Conservation (phyloP, 2,797 vertebrate genomes). For the Cichlasoma orientale region DNA sequence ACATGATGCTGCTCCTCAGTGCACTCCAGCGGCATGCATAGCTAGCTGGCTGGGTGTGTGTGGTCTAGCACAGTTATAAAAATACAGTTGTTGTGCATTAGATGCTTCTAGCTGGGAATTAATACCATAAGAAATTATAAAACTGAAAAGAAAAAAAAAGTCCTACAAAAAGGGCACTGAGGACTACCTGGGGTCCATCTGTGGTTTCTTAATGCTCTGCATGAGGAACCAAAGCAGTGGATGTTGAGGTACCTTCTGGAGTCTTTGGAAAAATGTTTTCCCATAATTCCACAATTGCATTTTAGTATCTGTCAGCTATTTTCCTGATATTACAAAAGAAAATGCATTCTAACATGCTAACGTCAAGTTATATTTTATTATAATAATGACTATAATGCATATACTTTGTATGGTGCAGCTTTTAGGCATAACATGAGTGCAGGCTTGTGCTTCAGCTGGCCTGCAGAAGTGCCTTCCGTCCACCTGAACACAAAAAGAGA, state of each 20-base stretch:
- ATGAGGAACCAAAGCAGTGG: background rate
- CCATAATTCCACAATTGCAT: background rate
- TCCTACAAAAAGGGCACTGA: background rate
- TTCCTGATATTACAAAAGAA: no score
- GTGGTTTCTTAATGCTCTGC: background rate
- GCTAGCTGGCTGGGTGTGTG: no score
- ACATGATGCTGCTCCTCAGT: no score
- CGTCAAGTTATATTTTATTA: no score
- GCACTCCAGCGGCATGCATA: no score
- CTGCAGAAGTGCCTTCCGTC: background rate
- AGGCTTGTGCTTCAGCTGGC: no score
- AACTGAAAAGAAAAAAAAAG: background rate
- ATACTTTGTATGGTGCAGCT: no score
- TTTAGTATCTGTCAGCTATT: background rate
- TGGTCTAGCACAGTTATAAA: background rate
- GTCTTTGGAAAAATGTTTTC: background rate
- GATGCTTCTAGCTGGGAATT: background rate
- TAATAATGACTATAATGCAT: no score
- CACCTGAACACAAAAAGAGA: background rate
- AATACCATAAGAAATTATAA: background rate
- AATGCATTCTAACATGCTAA: no score
- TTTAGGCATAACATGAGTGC: no score
- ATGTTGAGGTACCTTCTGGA: background rate
- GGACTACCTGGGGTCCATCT: background rate
- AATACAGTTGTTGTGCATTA: background rate